Evolutionary conservation across 2,888 invertebrate genomes (phyloP).

Genomic region (Clanis bilineata): DNA sequence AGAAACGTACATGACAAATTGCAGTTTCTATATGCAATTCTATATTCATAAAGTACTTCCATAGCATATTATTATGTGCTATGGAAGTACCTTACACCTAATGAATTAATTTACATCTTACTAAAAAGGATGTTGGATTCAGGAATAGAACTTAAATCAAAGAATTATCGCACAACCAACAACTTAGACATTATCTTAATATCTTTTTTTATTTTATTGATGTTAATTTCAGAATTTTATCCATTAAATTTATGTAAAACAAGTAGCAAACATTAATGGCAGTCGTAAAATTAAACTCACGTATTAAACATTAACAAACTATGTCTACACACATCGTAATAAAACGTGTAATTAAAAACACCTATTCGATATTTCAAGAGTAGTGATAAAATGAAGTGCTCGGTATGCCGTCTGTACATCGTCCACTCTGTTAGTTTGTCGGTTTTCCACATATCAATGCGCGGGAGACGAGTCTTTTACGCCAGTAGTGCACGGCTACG

Average conservation of each 20-base stretch:
- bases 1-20: too few relatives aligned
- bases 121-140: too few relatives aligned
- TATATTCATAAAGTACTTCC: too few relatives aligned
- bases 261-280: not conserved
- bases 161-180: too few relatives aligned
- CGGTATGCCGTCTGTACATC: constrained; percentile 39
- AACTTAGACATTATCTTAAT: not conserved
- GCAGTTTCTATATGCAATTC: too few relatives aligned
- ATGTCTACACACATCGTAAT: not conserved
- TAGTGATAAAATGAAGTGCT: constrained; percentile 23
- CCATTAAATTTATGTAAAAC: not conserved
- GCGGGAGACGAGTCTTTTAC: constrained; percentile 54
- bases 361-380: constrained; percentile 1
- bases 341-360: constrained; percentile 5
- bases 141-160: too few relatives aligned
- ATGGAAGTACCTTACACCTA: too few relatives aligned
- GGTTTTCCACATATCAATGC: constrained; percentile 70
- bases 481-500: constrained; percentile 68
- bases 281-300: constrained; percentile 3
- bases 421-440: constrained; percentile 46
- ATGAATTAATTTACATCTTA: too few relatives aligned
- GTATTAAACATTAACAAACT: not conserved
- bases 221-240: not conserved
- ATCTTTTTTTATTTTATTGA: not conserved
- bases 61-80: too few relatives aligned